Conservation (phyloP, 2,888 invertebrate genomes). For the Cosmia trapezina region DNA sequence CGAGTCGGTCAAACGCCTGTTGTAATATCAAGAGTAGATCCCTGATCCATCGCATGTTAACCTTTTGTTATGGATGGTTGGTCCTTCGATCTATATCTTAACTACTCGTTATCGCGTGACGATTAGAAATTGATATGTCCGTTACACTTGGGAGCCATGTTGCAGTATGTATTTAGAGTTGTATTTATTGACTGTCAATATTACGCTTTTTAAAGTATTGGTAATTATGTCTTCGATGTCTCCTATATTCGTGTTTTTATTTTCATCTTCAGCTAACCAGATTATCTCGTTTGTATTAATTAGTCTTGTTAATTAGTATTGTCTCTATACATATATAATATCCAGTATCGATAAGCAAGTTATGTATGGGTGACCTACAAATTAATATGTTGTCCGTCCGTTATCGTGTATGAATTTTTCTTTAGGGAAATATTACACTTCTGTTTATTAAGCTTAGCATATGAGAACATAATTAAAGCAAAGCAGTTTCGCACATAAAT, state of each 20-base stretch:
- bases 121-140: slow-evolving; percentile 41
- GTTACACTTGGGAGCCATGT: slow-evolving; percentile 12
- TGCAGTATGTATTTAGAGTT: slow-evolving; percentile 12
- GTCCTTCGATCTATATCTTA: slow-evolving; percentile 37
- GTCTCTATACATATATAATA: not conserved
- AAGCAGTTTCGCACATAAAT: slow-evolving; percentile 5
- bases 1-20: not conserved
- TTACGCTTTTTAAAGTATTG: not conserved
- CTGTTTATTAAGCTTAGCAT: not conserved
- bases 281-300: slow-evolving; percentile 8
- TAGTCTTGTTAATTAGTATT: not conserved
- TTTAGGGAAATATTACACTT: not conserved
- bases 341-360: not conserved
- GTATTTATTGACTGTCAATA: slow-evolving; percentile 11
- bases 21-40: slow-evolving; percentile 35
- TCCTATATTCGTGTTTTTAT: not conserved
- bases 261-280: not conserved
- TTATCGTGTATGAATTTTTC: not conserved
- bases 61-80: slow-evolving; percentile 44
- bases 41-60: slow-evolving; percentile 32
- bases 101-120: slow-evolving; percentile 30
- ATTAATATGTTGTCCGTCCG: not conserved
- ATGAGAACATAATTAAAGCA: not conserved
- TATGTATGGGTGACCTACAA: not conserved
- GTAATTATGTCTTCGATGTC: not conserved